Percentiles rank a stretch among this genome's conserved stretches.
phyloP scores from a whole-genome alignment of 64 coral and sea anemone genomes.

The Actinia equina region DNA sequence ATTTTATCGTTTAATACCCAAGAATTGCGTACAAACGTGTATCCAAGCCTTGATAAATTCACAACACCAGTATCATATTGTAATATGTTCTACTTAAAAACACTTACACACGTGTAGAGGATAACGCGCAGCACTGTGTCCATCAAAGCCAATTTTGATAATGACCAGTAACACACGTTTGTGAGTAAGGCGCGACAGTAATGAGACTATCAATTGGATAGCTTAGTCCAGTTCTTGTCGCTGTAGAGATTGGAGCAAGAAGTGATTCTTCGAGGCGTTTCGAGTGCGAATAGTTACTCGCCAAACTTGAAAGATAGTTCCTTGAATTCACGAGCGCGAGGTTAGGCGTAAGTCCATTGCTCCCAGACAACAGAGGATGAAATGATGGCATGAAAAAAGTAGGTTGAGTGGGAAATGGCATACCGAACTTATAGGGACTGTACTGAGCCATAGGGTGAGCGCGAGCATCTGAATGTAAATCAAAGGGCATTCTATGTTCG shows the following conservation, averaged over 20 bases:
- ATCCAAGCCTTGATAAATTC: neutral
- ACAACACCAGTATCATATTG: neutral
- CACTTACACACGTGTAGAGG: neutral
- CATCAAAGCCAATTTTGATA: slow-evolving; percentile 75
- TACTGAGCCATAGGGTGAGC: slow-evolving; percentile 34
- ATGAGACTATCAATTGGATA: slow-evolving; percentile 72
- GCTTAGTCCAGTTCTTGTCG: slow-evolving; percentile 67
- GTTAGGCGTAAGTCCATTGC: slow-evolving; percentile 69
- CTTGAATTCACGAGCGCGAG: slow-evolving; percentile 81
- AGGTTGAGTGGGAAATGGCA: slow-evolving; percentile 61
- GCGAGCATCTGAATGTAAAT: slow-evolving; percentile 33
- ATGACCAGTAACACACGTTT: slow-evolving; percentile 70
- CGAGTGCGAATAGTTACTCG: slow-evolving; percentile 22
- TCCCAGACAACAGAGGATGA: slow-evolving; percentile 50
- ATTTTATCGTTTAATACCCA: too few relatives aligned
- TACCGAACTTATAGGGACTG: slow-evolving; percentile 62
- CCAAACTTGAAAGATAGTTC: slow-evolving; percentile 57
- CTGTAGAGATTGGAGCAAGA: slow-evolving; percentile 55
- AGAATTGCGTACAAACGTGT: neutral
- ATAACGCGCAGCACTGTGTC: neutral
- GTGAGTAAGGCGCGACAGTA: slow-evolving; percentile 83
- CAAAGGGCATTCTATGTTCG: slow-evolving; percentile 23
- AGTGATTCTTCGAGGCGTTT: slow-evolving; percentile 32
- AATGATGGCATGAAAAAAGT: slow-evolving; percentile 76
- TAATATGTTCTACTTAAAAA: neutral